Evolutionary conservation across 2,797 vertebrate genomes (phyloP).

Genomic region (Chloroceryle inda): DNA sequence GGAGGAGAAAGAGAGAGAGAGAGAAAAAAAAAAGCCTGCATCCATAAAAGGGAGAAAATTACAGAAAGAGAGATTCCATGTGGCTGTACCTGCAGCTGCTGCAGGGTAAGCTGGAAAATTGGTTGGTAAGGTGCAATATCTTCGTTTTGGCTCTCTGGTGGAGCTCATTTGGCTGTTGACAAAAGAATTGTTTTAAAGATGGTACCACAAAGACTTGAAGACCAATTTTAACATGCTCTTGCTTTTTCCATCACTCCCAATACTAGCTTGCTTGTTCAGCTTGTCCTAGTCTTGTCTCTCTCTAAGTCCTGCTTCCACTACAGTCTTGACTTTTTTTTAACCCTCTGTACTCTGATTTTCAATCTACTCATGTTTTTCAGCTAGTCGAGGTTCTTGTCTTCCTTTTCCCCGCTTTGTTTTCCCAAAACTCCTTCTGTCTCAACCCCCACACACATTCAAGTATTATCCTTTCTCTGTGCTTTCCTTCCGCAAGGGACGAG

Average conservation of each 20-base stretch:
- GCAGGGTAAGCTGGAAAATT: not conserved
- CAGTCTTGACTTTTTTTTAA: not conserved
- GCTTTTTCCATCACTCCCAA: not conserved
- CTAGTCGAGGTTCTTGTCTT: not conserved
- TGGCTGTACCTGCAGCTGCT: not conserved
- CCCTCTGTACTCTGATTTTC: not conserved
- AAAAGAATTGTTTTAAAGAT: not conserved
- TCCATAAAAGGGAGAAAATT: not conserved
- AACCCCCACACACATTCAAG: not conserved
- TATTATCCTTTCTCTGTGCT: not conserved
- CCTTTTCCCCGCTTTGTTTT: not conserved
- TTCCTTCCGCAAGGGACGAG: not conserved
- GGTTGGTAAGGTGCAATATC: not conserved
- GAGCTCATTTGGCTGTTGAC: not conserved
- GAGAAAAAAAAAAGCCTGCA: not conserved
- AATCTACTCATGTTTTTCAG: not conserved
- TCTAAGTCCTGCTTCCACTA: not conserved
- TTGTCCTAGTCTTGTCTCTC: not conserved
- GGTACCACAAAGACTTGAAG: not conserved
- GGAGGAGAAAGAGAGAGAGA: not conserved
- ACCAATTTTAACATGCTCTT: not conserved
- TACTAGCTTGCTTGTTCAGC: not conserved
- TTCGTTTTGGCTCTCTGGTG: not conserved
- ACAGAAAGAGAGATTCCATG: not conserved
- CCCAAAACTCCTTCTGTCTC: not conserved